A percentile compares a stretch with the other conserved stretches of the same genome.
These are phyloP conservation scores for Kryptopterus vitreolus DNA, from an alignment of 2,797 vertebrate genomes.

Conservation along the genomic window DNA sequence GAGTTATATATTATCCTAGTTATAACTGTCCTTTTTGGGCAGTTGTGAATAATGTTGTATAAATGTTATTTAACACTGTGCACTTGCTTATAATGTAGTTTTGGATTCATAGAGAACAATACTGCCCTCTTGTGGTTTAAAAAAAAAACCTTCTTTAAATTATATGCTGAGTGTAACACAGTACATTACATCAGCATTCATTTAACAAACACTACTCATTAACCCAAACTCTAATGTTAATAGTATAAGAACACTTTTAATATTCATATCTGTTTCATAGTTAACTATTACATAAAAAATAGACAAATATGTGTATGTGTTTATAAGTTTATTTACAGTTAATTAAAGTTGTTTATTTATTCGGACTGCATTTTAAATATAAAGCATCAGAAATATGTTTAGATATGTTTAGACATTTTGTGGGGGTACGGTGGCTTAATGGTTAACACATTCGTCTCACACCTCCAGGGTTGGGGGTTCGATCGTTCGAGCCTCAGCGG, in stretches of 20 bases:
- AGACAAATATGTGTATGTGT: not conserved
- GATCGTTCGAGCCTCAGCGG: too few relatives aligned
- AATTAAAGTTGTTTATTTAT: not conserved
- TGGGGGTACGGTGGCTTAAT: too few relatives aligned
- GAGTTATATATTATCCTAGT: too few relatives aligned
- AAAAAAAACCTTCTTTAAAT: not conserved
- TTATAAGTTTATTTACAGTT: not conserved
- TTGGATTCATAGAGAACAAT: conserved; percentile 32
- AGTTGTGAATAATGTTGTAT: not conserved
- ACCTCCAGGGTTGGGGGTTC: too few relatives aligned
- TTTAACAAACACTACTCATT: not conserved
- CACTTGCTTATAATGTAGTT: not conserved
- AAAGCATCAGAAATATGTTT: not conserved
- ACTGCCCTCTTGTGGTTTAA: conserved; percentile 46
- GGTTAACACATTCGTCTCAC: too few relatives aligned
- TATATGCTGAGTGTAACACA: not conserved
- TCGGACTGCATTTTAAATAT: not conserved
- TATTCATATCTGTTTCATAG: not conserved
- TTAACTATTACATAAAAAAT: not conserved
- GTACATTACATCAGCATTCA: not conserved
- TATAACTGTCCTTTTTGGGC: not conserved
- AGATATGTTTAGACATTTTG: not conserved
- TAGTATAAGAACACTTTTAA: not conserved
- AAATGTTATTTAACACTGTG: not conserved
- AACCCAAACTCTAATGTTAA: not conserved